Conservation (phyloP, 2,113 vertebrate genomes). For the Tetrao urogallus region DNA sequence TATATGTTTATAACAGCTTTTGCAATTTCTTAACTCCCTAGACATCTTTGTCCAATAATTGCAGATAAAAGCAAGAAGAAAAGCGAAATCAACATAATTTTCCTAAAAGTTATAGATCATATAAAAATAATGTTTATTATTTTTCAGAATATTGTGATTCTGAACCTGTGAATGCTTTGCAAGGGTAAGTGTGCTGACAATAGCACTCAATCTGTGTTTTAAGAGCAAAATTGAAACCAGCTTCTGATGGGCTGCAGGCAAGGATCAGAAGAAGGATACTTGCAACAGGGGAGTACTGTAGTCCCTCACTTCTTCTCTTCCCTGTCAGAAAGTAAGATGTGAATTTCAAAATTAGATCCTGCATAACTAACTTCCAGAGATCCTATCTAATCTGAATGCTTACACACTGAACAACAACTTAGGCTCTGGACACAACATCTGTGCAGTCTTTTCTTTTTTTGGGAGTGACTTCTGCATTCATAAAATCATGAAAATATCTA, state of each 20-base stretch:
- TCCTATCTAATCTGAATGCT: neutral
- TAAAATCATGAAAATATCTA: conserved; percentile 34
- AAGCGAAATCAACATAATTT: conserved; percentile 19
- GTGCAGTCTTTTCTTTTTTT: neutral
- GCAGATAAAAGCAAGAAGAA: conserved; percentile 40
- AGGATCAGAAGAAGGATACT: neutral
- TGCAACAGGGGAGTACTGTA: neutral
- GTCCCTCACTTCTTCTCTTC: neutral
- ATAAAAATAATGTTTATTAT: too few species aligned
- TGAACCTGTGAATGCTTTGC: conserved; percentile 69
- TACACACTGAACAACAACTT: neutral
- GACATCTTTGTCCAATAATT: conserved; percentile 42
- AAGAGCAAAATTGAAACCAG: conserved; percentile 61
- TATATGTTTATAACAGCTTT: neutral
- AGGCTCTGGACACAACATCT: neutral
- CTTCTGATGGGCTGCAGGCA: neutral
- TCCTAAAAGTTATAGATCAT: conserved; percentile 59
- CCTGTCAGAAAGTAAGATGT: neutral
- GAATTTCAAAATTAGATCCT: conserved; percentile 45
- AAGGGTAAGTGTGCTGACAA: conserved; percentile 55
- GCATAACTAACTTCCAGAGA: conserved; percentile 36
- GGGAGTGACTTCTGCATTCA: conserved; percentile 57
- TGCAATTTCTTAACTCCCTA: neutral
- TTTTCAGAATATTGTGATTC: conserved; percentile 58
- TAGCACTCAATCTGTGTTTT: conserved; percentile 54